Conservation (phyloP, 2,113 vertebrate genomes). For the Oreochromis aureus region DNA sequence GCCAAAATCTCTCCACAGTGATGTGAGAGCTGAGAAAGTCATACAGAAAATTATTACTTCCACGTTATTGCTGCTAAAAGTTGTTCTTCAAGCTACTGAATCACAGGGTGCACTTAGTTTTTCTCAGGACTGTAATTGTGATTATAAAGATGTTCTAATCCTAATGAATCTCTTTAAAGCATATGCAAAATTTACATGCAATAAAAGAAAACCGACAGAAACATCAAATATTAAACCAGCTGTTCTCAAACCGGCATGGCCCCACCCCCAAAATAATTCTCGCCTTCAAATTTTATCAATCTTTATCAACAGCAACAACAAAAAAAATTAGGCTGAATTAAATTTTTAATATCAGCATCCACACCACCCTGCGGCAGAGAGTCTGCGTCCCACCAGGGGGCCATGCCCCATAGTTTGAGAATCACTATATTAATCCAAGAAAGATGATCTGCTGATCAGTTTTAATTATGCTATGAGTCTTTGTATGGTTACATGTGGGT, state of each 20-base stretch:
- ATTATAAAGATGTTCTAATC: neutral
- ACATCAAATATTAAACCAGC: neutral
- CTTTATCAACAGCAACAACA: neutral
- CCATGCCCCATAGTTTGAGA: neutral
- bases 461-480: neutral
- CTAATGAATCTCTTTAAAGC: neutral
- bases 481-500: neutral
- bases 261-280: neutral
- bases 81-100: neutral
- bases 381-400: neutral
- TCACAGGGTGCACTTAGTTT: neutral
- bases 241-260: neutral
- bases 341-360: neutral
- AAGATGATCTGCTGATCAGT: neutral
- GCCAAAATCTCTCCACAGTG: neutral
- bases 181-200: neutral
- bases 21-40: neutral
- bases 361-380: neutral
- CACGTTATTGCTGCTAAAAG: neutral
- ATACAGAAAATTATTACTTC: neutral
- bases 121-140: neutral
- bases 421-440: neutral
- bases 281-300: neutral
- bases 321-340: neutral
- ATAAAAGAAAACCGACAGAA: neutral